Evolutionary conservation across 2,113 vertebrate genomes (phyloP).

Genomic region (Maccullochella peelii): DNA sequence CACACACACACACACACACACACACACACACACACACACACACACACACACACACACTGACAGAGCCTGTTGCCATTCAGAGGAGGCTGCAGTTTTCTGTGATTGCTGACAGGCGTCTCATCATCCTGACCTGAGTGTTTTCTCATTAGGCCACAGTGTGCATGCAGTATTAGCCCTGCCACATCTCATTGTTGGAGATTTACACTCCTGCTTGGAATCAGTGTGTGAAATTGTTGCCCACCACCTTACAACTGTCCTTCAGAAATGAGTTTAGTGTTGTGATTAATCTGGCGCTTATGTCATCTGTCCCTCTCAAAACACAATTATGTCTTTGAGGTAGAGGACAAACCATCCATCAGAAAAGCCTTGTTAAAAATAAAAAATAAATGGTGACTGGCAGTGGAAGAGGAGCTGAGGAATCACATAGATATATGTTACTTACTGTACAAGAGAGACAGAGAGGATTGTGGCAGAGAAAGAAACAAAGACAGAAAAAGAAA

Average conservation of each 20-base stretch:
- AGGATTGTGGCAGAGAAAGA: neutral
- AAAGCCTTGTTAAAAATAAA: conserved; percentile 54
- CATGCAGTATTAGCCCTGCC: conserved; percentile 68
- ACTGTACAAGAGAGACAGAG: neutral
- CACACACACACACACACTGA: conserved; percentile 5
- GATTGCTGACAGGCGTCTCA: conserved; percentile 48
- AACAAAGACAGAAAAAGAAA: neutral
- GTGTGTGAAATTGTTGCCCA: conserved; percentile 2
- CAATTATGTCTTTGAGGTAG: conserved; percentile 72
- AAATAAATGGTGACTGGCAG: conserved; percentile 50
- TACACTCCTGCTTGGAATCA: conserved; percentile 26
- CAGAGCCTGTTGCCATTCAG: neutral
- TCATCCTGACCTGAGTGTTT: conserved; percentile 46
- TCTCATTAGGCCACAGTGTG: conserved; percentile 59
- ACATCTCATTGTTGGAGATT: conserved; percentile 67
- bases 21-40: conserved; percentile 2
- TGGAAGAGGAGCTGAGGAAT: neutral
- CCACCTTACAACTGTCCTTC: conserved; percentile 58
- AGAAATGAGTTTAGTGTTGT: conserved; percentile 68
- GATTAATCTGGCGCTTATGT: conserved; percentile 64
- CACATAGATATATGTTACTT: neutral
- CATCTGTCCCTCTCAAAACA: conserved; percentile 63
- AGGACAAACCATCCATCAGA: conserved; percentile 71
- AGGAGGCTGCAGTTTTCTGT: neutral
- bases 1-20: conserved; percentile 14